phyloP scores from a whole-genome alignment of 2,113 vertebrate genomes.

The Gopherus evgoodei region DNA sequence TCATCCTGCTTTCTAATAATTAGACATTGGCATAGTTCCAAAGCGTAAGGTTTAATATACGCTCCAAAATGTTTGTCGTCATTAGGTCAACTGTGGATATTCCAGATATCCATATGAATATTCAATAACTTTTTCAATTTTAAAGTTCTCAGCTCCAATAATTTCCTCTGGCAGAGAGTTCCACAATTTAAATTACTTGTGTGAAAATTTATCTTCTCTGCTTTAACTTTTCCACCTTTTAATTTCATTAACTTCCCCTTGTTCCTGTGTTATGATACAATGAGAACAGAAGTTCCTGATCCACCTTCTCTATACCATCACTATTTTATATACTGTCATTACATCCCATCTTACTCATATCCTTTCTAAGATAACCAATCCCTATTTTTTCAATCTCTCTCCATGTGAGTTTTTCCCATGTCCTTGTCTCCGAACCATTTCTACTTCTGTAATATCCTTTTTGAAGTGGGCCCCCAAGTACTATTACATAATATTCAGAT shows the following conservation, averaged over 20 bases:
- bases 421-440: too few species aligned
- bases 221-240: not conserved
- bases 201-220: too few species aligned
- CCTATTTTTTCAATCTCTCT: too few species aligned
- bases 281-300: not conserved
- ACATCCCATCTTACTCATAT: not conserved
- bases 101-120: too few species aligned
- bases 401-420: too few species aligned
- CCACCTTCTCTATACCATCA: not conserved
- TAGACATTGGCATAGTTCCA: not conserved
- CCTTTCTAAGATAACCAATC: not conserved
- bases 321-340: not conserved
- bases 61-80: too few species aligned
- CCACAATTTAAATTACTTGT: fast-evolving
- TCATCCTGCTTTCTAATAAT: not conserved
- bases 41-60: not conserved
- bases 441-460: too few species aligned
- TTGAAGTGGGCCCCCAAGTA: not conserved
- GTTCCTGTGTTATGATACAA: not conserved
- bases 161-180: not conserved
- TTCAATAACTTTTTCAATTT: not conserved
- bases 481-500: not conserved
- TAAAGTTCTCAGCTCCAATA: not conserved
- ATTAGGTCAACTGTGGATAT: too few species aligned
- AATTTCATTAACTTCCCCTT: not conserved